phyloP scores from a whole-genome alignment of 2,797 vertebrate genomes.

The Gadopsis bispinosus region DNA sequence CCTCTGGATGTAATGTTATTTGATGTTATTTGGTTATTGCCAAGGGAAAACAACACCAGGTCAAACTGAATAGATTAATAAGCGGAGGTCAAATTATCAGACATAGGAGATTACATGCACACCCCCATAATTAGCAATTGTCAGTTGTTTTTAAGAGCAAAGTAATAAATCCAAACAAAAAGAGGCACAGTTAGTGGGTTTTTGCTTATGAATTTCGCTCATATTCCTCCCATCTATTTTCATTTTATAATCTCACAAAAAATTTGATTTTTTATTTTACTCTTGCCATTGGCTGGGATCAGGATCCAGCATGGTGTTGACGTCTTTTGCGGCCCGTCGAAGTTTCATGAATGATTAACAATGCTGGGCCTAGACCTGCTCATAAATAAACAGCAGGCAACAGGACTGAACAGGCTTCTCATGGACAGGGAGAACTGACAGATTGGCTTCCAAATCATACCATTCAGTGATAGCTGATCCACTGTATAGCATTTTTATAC shows the following conservation, averaged over 20 bases:
- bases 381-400: conserved; percentile 87
- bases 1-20: conserved; percentile 50
- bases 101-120: conserved; percentile 49
- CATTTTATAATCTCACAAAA: conserved; percentile 54
- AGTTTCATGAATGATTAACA: conserved; percentile 88
- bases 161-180: conserved; percentile 41
- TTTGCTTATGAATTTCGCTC: conserved; percentile 56
- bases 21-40: conserved; percentile 59
- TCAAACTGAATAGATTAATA: conserved; percentile 67
- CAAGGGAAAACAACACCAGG: conserved; percentile 43
- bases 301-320: conserved; percentile 78
- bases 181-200: conserved; percentile 20
- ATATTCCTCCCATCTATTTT: conserved; percentile 41
- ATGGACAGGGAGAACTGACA: conserved; percentile 77
- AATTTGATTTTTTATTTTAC: conserved; percentile 57
- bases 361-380: conserved; percentile 78
- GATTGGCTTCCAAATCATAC: conserved; percentile 79
- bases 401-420: conserved; percentile 75
- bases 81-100: conserved; percentile 55
- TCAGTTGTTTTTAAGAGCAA: conserved; percentile 43
- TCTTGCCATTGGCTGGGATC: conserved; percentile 52
- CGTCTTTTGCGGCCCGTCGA: conserved; percentile 75
- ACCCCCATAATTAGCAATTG: conserved; percentile 52
- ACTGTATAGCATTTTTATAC: conserved; percentile 68
- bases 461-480: conserved; percentile 78